Conservation (phyloP, 2,113 vertebrate genomes). For the Onychostruthus taczanowskii region DNA sequence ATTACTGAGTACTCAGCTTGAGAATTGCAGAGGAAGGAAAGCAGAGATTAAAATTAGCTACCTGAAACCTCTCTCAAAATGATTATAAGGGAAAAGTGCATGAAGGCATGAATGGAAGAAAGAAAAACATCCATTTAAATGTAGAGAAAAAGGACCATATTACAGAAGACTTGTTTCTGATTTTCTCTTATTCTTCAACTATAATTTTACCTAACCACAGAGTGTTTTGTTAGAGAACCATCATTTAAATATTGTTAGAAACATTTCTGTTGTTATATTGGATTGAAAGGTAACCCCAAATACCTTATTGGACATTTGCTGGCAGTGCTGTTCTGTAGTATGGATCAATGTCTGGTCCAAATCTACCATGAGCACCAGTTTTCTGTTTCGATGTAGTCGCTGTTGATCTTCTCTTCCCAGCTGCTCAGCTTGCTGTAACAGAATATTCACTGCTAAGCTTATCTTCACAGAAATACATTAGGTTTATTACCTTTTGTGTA, state of each 20-base stretch:
- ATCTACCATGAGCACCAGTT: constrained; percentile 97
- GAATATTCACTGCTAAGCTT: background rate
- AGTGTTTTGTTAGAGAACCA: background rate
- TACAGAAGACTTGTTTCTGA: background rate
- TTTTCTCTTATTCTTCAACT: background rate
- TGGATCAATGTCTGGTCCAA: constrained; percentile 98
- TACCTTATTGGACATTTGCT: constrained; percentile 91
- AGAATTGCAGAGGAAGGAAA: background rate
- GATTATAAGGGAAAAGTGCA: background rate
- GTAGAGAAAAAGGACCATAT: background rate
- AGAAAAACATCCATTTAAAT: rapidly evolving
- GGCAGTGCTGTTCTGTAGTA: constrained; percentile 94
- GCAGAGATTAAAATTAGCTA: background rate
- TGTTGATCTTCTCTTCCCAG: constrained; percentile 93
- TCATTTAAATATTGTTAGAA: background rate
- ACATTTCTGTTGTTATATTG: background rate
- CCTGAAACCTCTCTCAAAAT: background rate
- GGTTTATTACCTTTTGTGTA: background rate
- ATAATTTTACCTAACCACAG: background rate
- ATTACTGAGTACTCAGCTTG: background rate
- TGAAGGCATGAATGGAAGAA: background rate
- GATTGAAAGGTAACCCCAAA: background rate
- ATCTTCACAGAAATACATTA: background rate
- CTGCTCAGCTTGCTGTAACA: constrained; percentile 89
- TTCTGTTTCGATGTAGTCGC: constrained; percentile 88